phyloP scores from a whole-genome alignment of 2,113 vertebrate genomes.

The Brienomyrus brachyistius region DNA sequence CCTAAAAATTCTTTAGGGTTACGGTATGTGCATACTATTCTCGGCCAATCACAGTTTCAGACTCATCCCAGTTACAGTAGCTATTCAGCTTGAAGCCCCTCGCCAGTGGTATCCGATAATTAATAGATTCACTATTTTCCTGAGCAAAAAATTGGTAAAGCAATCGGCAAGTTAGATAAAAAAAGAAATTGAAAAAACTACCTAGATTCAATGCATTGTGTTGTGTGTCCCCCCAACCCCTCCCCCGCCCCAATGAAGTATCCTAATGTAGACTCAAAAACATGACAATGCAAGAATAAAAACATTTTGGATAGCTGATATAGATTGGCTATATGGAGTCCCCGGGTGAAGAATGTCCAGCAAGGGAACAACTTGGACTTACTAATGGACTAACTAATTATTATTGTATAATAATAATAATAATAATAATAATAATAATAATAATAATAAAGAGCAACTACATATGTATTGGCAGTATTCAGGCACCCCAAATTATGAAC shows the following conservation, averaged over 20 bases:
- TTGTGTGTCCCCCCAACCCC: too few relatives aligned
- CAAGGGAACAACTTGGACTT: background rate
- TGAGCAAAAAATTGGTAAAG: background rate
- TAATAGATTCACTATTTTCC: background rate
- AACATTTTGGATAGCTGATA: background rate
- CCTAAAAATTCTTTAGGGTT: background rate
- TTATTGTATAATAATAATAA: too few relatives aligned
- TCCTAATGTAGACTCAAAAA: background rate
- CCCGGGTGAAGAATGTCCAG: background rate
- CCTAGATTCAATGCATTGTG: background rate
- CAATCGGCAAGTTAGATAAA: background rate
- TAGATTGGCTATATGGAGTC: background rate
- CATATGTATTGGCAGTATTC: too few relatives aligned
- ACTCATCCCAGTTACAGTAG: background rate
- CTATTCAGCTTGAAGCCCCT: background rate
- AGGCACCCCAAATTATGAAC: too few relatives aligned
- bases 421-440: too few relatives aligned
- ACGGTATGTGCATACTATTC: background rate
- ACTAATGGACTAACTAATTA: background rate
- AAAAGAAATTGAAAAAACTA: background rate
- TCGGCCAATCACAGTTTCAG: background rate
- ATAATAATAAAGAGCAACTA: too few relatives aligned
- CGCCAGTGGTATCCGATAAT: background rate
- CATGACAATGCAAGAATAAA: background rate
- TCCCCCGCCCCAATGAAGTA: background rate